Conservation (phyloP, 2,888 invertebrate species). For the Synergus itoensis region DNA sequence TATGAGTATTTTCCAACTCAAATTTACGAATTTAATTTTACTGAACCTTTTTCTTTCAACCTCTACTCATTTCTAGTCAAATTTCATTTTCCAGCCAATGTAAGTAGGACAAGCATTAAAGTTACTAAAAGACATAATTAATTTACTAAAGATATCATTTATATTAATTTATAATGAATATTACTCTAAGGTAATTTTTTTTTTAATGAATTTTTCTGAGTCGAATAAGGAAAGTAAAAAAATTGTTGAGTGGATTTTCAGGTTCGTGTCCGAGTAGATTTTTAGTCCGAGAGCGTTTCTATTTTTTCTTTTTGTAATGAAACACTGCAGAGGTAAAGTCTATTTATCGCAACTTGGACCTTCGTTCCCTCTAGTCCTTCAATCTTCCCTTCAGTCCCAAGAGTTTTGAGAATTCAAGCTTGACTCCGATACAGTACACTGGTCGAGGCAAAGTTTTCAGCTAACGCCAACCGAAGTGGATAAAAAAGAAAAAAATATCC, state of each 20-base stretch:
- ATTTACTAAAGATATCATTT: background rate
- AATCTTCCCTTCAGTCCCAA: conserved; percentile 14
- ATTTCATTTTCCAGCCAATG: too few relatives aligned
- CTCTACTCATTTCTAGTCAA: too few relatives aligned
- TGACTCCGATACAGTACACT: conserved; percentile 23
- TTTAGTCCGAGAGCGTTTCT: conserved; percentile 2
- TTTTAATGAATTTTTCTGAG: background rate
- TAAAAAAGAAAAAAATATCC: background rate
- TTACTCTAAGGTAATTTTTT: background rate
- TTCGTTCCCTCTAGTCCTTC: conserved; percentile 30
- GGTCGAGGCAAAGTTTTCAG: conserved; percentile 13
- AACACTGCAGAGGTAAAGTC: conserved; percentile 21
- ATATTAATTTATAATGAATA: background rate
- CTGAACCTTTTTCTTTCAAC: too few relatives aligned
- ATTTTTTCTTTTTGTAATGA: background rate
- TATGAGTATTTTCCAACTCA: too few relatives aligned
- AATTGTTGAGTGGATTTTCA: conserved; percentile 31
- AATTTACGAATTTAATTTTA: too few relatives aligned
- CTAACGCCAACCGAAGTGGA: conserved; percentile 16
- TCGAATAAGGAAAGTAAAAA: background rate
- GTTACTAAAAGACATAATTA: background rate
- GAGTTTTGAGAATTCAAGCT: conserved; percentile 31
- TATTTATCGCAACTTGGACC: conserved; percentile 30
- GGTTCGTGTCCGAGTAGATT: conserved; percentile 31
- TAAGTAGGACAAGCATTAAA: background rate